phyloP scores from a whole-genome alignment of 2,113 vertebrate species.

The Cariama cristata region DNA sequence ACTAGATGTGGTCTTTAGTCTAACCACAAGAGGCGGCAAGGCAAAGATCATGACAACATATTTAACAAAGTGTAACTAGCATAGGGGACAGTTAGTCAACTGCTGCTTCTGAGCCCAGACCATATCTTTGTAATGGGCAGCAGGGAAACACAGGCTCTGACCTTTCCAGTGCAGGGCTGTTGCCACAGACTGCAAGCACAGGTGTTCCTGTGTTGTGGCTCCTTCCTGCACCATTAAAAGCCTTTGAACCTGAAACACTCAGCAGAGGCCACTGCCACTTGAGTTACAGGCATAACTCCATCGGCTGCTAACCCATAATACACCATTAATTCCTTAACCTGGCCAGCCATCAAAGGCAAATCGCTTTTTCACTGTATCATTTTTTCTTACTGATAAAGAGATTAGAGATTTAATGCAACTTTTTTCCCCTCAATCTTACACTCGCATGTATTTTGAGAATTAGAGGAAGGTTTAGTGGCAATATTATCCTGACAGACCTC shows the following conservation, averaged over 20 bases:
- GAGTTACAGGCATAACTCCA: neutral
- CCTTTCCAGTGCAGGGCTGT: neutral
- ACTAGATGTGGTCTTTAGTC: neutral
- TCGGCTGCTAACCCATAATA: neutral
- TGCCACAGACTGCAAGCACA: neutral
- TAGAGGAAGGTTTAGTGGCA: neutral
- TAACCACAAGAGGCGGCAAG: neutral
- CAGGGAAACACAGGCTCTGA: neutral
- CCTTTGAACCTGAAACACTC: neutral
- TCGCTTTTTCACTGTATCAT: neutral
- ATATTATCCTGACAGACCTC: neutral
- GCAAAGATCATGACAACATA: accelerated
- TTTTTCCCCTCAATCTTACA: neutral
- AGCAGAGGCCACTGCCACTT: neutral
- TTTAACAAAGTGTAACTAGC: neutral
- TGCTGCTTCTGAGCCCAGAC: neutral
- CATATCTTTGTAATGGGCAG: neutral
- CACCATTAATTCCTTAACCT: neutral
- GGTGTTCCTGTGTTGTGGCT: neutral
- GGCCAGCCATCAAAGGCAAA: neutral
- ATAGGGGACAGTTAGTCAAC: neutral
- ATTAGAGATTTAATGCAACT: neutral
- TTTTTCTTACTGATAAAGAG: neutral
- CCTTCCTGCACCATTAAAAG: neutral
- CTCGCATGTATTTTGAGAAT: neutral